A percentile compares a stretch with the other conserved stretches of the same genome.
phyloP scores from a whole-genome alignment of 2,113 vertebrate species.

The Megaleporinus macrocephalus region DNA sequence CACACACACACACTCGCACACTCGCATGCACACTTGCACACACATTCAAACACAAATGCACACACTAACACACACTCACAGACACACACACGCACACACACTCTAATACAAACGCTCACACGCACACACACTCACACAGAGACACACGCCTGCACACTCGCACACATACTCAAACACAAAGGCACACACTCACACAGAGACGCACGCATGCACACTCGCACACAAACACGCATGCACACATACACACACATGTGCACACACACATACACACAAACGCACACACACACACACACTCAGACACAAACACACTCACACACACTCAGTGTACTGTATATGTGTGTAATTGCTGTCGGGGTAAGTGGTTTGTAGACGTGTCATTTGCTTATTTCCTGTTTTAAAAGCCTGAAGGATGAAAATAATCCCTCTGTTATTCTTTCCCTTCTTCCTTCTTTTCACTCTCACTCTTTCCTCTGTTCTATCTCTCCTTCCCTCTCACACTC shows the following conservation, averaged over 20 bases:
- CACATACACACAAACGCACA: slow-evolving; percentile 8
- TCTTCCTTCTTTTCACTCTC: slow-evolving; percentile 31
- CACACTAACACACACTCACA: neutral
- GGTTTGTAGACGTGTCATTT: slow-evolving; percentile 18
- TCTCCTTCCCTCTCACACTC: slow-evolving; percentile 60
- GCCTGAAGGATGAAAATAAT: slow-evolving; percentile 9
- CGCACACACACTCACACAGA: neutral
- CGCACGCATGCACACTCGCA: neutral
- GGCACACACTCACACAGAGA: neutral
- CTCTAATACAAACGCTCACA: neutral
- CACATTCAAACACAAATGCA: neutral
- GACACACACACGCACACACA: neutral
- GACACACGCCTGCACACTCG: neutral
- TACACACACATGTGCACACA: neutral
- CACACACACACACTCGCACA: neutral
- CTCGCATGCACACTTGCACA: neutral
- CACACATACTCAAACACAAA: slow-evolving; percentile 37
- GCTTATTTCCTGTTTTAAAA: slow-evolving; percentile 13
- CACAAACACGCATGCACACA: neutral
- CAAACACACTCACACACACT: neutral
- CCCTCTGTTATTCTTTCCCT: slow-evolving; percentile 72
- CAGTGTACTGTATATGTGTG: neutral
- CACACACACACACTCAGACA: neutral
- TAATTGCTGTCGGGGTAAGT: neutral
- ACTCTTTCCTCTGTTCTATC: slow-evolving; percentile 72